Evolutionary conservation across 1,140 invertebrate species (phyloP).

Genomic region (Calosoma granatense): DNA sequence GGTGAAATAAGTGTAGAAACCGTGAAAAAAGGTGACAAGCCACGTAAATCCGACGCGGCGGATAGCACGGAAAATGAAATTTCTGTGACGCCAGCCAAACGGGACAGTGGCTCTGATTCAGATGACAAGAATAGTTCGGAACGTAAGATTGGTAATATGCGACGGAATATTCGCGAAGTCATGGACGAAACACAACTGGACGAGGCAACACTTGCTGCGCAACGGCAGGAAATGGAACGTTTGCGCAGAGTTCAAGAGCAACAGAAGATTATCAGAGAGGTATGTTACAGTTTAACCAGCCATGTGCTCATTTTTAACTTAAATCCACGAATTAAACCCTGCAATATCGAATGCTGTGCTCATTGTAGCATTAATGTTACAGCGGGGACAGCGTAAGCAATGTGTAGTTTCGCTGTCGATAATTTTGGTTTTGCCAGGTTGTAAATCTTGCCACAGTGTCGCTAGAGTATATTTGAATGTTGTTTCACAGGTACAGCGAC

Average conservation of each 20-base stretch:
- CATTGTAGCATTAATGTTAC: no score
- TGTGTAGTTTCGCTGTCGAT: no score
- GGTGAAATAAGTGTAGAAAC: constrained; percentile 26
- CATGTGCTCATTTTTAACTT: no score
- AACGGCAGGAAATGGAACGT: constrained; percentile 84
- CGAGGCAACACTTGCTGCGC: constrained; percentile 81
- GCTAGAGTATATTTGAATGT: no score
- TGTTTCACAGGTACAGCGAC: constrained; percentile 46
- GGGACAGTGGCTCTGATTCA: constrained; percentile 15
- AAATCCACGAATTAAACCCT: no score
- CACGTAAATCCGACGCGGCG: constrained; percentile 25
- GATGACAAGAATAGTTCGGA: constrained; percentile 12
- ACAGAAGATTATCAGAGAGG: constrained; percentile 66
- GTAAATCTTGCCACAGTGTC: no score
- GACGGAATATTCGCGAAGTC: constrained; percentile 81
- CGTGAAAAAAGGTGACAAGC: constrained; percentile 31
- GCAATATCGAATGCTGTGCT: no score
- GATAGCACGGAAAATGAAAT: constrained; percentile 26
- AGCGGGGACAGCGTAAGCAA: no score
- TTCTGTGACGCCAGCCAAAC: constrained; percentile 27
- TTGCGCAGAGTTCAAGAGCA: constrained; percentile 73
- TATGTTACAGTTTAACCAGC: constrained; percentile 17
- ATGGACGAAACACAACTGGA: constrained; percentile 88
- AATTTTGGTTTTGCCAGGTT: no score
- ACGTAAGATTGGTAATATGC: constrained; percentile 45